phyloP scores from a whole-genome alignment of 2,797 vertebrate species.

The Acipenser transmontanus region DNA sequence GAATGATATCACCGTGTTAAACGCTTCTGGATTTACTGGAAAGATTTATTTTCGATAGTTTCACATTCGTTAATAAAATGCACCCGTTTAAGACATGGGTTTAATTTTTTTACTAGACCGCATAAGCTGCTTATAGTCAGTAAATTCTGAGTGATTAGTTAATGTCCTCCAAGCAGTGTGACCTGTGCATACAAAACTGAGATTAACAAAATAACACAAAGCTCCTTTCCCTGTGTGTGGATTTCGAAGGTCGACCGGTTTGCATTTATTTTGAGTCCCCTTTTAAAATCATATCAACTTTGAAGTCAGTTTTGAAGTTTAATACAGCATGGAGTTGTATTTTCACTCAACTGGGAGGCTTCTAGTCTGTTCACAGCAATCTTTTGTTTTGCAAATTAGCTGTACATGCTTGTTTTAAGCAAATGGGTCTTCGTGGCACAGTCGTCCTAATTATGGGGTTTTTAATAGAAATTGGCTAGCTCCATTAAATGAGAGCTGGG shows the following conservation, averaged over 20 bases:
- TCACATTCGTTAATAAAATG: too few species aligned
- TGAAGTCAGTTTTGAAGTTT: constrained; percentile 2
- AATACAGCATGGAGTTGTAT: background rate
- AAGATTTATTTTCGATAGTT: too few species aligned
- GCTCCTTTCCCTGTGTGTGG: background rate
- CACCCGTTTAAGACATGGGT: too few species aligned
- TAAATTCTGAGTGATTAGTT: too few species aligned
- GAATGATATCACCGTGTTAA: too few species aligned
- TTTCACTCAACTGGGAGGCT: background rate
- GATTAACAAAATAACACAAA: too few species aligned
- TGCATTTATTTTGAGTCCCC: background rate
- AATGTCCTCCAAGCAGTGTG: too few species aligned
- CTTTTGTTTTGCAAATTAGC: constrained; percentile 4
- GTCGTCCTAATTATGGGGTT: background rate
- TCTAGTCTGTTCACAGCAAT: background rate
- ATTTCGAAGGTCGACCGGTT: background rate
- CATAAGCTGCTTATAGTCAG: too few species aligned
- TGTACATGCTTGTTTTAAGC: constrained; percentile 1
- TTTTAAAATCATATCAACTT: background rate
- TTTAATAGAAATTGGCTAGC: background rate
- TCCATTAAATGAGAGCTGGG: background rate
- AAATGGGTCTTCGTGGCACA: background rate
- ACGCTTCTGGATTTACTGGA: too few species aligned
- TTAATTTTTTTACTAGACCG: too few species aligned
- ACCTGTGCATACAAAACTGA: too few species aligned